Evolutionary conservation across 2,797 vertebrate species (phyloP).

Genomic region (Siniperca obscura): DNA sequence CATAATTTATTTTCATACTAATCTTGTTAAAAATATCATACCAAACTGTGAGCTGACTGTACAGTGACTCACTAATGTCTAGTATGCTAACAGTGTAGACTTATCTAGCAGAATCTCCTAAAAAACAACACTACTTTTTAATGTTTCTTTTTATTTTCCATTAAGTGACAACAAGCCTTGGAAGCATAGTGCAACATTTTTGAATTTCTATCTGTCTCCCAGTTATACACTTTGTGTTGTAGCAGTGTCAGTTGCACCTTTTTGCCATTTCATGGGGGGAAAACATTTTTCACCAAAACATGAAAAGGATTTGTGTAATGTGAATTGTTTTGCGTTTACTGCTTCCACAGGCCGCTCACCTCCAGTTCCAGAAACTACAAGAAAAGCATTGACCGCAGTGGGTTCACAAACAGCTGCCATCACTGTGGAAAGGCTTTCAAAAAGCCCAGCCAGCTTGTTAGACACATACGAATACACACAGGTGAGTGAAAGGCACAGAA

Average conservation of each 20-base stretch:
- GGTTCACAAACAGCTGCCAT: constrained; percentile 96
- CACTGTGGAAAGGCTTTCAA: constrained; percentile 98
- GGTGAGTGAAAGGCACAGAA: constrained; percentile 81
- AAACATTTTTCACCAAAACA: background rate
- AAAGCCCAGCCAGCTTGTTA: constrained; percentile 96
- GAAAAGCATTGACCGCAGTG: constrained; percentile 95
- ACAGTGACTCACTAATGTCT: background rate
- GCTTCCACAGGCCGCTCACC: constrained; percentile 84
- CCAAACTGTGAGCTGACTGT: background rate
- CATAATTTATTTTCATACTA: background rate
- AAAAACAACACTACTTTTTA: background rate
- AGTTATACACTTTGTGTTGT: background rate
- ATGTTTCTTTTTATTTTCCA: too few relatives aligned
- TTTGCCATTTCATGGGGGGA: background rate
- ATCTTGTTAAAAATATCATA: background rate
- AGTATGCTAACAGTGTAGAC: background rate
- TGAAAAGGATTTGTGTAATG: background rate
- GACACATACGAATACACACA: constrained; percentile 97
- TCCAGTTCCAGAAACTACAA: constrained; percentile 94
- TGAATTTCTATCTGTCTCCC: background rate
- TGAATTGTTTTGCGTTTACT: constrained; percentile 5
- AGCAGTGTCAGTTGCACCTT: background rate
- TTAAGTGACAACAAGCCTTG: background rate
- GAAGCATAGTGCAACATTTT: background rate
- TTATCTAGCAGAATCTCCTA: background rate